Conservation (phyloP, 2,888 invertebrate genomes). For the Sipunculus nudus region DNA sequence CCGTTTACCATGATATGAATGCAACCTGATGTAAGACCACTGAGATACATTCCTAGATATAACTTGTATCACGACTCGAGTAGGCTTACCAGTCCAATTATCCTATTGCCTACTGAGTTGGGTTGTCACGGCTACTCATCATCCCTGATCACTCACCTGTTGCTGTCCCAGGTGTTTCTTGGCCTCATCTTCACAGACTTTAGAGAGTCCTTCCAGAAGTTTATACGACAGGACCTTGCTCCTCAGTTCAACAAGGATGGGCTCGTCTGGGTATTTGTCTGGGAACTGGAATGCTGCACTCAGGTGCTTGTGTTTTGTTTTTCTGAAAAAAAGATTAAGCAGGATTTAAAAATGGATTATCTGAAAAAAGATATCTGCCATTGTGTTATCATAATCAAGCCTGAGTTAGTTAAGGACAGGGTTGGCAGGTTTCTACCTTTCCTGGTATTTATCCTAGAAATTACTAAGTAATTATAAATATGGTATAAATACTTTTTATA, state of each 20-base stretch:
- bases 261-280: slow-evolving; percentile 72
- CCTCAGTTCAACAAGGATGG: slow-evolving; percentile 75
- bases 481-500: too few species aligned
- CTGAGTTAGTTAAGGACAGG: too few species aligned
- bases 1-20: too few species aligned
- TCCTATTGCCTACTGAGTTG: too few species aligned
- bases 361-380: not conserved
- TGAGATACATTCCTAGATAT: too few species aligned
- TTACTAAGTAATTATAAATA: not conserved
- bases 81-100: too few species aligned
- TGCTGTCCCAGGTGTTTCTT: slow-evolving; percentile 72
- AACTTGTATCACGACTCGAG: too few species aligned
- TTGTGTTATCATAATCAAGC: not conserved
- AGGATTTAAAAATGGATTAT: not conserved
- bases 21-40: too few species aligned
- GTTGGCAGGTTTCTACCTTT: too few species aligned
- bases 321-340: slow-evolving; percentile 62
- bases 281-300: slow-evolving; percentile 77
- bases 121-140: too few species aligned
- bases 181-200: slow-evolving; percentile 73
- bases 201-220: slow-evolving; percentile 73
- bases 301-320: slow-evolving; percentile 73
- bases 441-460: not conserved
- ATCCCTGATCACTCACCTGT: slow-evolving; percentile 62
- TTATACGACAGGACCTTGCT: slow-evolving; percentile 76